Base-by-base conservation (phyloP, 2,888 invertebrate genomes). In the Cyclophora punctaria region DNA sequence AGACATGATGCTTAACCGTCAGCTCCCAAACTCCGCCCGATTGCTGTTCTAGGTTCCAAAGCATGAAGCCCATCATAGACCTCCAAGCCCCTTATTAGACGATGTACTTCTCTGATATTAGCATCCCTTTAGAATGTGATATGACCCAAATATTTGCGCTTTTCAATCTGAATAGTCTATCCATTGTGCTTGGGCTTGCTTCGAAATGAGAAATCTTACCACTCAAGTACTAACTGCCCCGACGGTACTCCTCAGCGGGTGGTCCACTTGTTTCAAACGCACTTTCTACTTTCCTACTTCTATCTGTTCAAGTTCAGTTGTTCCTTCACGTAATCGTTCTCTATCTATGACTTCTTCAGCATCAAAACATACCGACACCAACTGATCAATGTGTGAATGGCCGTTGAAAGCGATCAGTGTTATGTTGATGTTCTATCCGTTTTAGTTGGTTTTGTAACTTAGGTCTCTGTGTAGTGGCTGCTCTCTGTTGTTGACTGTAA, bases 391-490 rank as follows among this genome's bases (percentile, higher is more conserved):
- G 51, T 57, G 54, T 67, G 57, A 68, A 62, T 58, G 60, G 56
- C 62, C 59, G 61, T 64, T 62, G 55, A 53, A 64, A 66, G 66
- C 66, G 74, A 75, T 77, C 80, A 74, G 74, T 77, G 73, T 76
- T 59, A 68, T 73, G 76, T 78, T 73, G 73, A 71, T 77, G 72
- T 76, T 79, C 75, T 82, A 67, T 80, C 78, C 78, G 65, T 83
- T 83, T 84, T 85, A 84, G 83, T 85, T 85, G 66, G 73, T 69
- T 80, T 75, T 78, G 76, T 82, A 82, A 78, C 71, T 75, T 82
- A 81, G 79, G 81, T 85, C 76, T 87, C 83, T 89, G 87, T 87
- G 86, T 89, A 89, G 89, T 89, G 88, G 88, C 89, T 89, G 89
- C 80, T 89, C 80, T 85, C 83, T 89, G 89, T 89, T 89, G 88